Conservation (phyloP, 2,797 vertebrate species). For the Xiphorhynchus erythropygius region DNA sequence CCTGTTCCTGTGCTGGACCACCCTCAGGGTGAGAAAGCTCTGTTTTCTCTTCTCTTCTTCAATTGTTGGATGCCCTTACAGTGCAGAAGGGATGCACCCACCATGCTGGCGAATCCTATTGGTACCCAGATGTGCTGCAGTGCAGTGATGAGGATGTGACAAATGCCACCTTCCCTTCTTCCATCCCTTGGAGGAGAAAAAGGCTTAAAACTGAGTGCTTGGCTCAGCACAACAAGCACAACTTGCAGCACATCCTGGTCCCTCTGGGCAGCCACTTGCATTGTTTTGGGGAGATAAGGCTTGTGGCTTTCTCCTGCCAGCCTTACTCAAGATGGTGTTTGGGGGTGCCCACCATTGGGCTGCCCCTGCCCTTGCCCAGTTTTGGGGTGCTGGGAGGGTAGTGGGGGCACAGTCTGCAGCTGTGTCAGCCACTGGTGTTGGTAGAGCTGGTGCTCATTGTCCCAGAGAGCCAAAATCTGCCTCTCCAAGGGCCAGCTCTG, state of each 20-base stretch:
- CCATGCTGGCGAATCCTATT: fast-evolving
- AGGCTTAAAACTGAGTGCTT: neutral
- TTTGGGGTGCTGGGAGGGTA: neutral
- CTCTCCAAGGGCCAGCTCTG: neutral
- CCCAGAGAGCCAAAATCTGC: neutral
- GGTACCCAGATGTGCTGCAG: neutral
- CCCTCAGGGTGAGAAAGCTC: neutral
- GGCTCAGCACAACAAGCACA: neutral
- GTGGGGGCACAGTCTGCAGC: neutral
- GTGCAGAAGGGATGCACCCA: neutral
- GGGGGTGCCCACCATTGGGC: neutral
- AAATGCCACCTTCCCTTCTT: neutral
- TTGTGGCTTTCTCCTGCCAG: neutral
- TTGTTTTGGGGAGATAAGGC: neutral
- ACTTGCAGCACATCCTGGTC: fast-evolving
- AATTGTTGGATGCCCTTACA: neutral
- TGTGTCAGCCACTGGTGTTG: neutral
- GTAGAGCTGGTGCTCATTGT: neutral
- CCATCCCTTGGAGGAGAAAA: neutral
- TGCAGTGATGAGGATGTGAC: neutral
- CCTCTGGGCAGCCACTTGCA: fast-evolving
- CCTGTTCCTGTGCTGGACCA: neutral
- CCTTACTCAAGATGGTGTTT: neutral
- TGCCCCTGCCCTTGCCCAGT: neutral
- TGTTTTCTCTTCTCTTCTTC: neutral